Evolutionary conservation across 2,797 vertebrate genomes (phyloP), one percentile per base, ranked within the genome.

Genomic region (Phalanger gymnotis): DNA sequence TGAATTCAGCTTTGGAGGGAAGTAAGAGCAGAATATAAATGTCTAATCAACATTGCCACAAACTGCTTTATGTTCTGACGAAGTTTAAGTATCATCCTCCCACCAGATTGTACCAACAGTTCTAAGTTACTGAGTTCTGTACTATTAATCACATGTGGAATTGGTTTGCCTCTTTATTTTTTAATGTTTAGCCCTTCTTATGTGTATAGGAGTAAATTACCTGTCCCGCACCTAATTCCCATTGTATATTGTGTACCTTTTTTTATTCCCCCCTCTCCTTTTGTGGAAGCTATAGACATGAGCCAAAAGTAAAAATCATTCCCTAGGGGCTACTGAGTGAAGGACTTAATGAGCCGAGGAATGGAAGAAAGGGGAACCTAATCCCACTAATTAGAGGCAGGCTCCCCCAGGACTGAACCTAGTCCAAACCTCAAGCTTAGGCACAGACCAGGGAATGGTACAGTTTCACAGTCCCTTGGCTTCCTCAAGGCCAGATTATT

Each of bases 261-360:
- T n/a, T 87, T 87, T 87, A 27, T 87, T 47, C 22, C 73, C 73
- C 73, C 40, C 73, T 25, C 73, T 40, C 40, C 22, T 87, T 87
- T 87, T 47, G 73, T 87, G 73, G 73, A 87, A 47, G 73, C 73
- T 87, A 51, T 51, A 47, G 40, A 51, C 22, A 10, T 47, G 73
- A 87, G 73, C 22, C 73, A 87, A 87, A 87, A 87, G 73, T 47
- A 87, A 87, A 73, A 87, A 87, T 87, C 73, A 87, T 87, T 87
- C 73, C 73, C 73, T 87, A 51, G 73, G 73, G 73, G 73, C 40
- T 87, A 27, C 73, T 87, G 40, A 19, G 40, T 87, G 73, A 87
- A 87, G 40, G 73, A 47, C 40, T 87, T 87, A 87, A 87, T 87
- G 73, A 87, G 73, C 73, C 73, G 3, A 47, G 22, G 73, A 87